Base-by-base conservation (phyloP, 2,797 vertebrate genomes). In the Danio choprae region DNA sequence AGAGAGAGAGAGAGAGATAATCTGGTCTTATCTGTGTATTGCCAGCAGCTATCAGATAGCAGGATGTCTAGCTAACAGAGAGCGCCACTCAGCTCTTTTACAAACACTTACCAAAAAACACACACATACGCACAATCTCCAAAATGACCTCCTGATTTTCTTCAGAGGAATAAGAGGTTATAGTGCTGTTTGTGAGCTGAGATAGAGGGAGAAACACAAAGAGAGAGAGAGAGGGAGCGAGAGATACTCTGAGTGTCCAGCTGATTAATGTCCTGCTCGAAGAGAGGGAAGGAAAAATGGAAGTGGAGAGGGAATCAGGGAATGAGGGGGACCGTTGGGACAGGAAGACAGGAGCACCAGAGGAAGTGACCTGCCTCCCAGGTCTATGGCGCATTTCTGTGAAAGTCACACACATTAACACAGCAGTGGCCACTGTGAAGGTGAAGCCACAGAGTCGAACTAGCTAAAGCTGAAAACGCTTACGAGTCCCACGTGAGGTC, bases 381-480 rank as follows among this genome's bases (percentile, higher is more conserved):
- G 62, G 69, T 60, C 79, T 67, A 43, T 56, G 40, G 67, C 60
- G 43, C 43, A 76, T 70, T 29, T 77, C 65, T 65, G 18, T 80
- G 72, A 79, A 77, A 75, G 84, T 82, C 67, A 81, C 77, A 56
- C 80, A 84, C 76, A 65, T 82, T 80, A 69, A 69, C 79, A 81
- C 84, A 80, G 68, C 76, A 77, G 53, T 60, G 62, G 53, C 59
- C 65, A 65, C 44, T 58, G 43, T 81, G 78, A 80, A 80, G 79
- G 78, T 80, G 78, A 80, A 80, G 78, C 78, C 18, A 56, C 22
- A 1, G 38, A 70, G 48, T 79, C 56, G 18, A 70, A 63, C 58
- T 55, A 71, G 68, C 59, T 43, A 62, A 53, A 79, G 67, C 59
- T 65, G 62, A 65, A 80, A 80, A 65, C n/a, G 50, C 50, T 73